These are phyloP conservation scores for Yponomeuta cagnagella DNA, from an alignment of 2,888 invertebrate genomes.

Conservation along the genomic window DNA sequence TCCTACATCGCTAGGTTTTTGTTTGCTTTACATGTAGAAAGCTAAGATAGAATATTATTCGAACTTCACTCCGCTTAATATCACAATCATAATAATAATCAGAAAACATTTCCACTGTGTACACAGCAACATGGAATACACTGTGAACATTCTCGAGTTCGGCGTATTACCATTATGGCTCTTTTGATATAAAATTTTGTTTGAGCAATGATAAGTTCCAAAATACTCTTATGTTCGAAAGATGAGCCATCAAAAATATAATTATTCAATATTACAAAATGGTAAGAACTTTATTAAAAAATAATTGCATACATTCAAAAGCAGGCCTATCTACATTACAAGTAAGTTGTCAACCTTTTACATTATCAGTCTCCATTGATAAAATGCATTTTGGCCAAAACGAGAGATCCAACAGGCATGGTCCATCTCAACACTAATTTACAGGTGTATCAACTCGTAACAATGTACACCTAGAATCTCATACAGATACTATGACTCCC, in stretches of 20 bases:
- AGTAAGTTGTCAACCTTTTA: slow-evolving; percentile 63
- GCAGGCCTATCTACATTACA: slow-evolving; percentile 65
- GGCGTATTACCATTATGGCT: slow-evolving; percentile 58
- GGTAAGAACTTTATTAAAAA: slow-evolving; percentile 55
- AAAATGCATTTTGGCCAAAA: slow-evolving; percentile 72
- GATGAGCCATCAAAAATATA: slow-evolving; percentile 71
- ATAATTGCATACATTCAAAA: slow-evolving; percentile 63
- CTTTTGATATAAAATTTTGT: slow-evolving; percentile 56
- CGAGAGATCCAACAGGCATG: slow-evolving; percentile 63
- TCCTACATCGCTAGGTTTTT: neutral
- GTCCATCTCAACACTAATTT: slow-evolving; percentile 31
- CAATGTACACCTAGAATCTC: slow-evolving; percentile 25
- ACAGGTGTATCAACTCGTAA: neutral
- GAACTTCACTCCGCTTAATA: slow-evolving; percentile 52
- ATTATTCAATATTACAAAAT: slow-evolving; percentile 39
- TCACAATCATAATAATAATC: slow-evolving; percentile 61
- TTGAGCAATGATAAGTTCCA: slow-evolving; percentile 68
- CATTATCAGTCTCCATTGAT: slow-evolving; percentile 71
- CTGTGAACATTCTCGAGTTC: slow-evolving; percentile 56
- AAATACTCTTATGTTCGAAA: slow-evolving; percentile 63
- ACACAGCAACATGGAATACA: slow-evolving; percentile 57
- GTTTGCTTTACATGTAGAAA: neutral
- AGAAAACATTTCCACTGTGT: slow-evolving; percentile 32
- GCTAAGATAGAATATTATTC: slow-evolving; percentile 25
- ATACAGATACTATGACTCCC: slow-evolving; percentile 55